Evolutionary conservation across 2,797 vertebrate genomes (phyloP), one percentile per base, ranked within the genome.

Genomic region (Synanceia verrucosa): DNA sequence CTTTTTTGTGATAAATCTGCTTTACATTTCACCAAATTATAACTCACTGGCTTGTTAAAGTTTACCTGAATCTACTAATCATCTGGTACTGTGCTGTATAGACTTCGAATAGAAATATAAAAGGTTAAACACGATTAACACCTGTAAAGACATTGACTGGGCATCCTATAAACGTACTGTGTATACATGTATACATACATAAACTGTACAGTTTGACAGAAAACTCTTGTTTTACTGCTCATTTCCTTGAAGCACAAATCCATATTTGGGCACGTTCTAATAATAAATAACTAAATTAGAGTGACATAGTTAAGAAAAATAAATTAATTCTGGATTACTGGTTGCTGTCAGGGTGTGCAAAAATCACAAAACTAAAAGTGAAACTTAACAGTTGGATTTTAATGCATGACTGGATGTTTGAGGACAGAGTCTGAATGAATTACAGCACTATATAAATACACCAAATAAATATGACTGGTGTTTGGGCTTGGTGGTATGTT

Each of bases 241-340:
- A 29, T 44, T 52, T 48, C 21, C 23, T 47, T 10, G 39, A 82
- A 65, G 23, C 6, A 70, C 3, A 64, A 71, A 70, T 65, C 62
- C 65, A 74, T 78, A 78, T 79, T 78, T 82, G 70, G 77, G 73
- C 16, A 70, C 67, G 24, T 43, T 80, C 6, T 28, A 63, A 44
- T 43, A 63, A 18, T 33, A 16, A 73, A 9, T 55, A 9, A 66
- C 68, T 39, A 60, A 34, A 70, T 3, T 46, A 13, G 57, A 2
- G 36, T 4, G 7, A 23, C 74, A 41, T 24, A 41, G 58, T 23
- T 4, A 41, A 66, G 51, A 59, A 71, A 63, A 83, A 76, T 57
- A 84, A 82, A 78, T 74, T 2, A 46, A 47, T 51, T 75, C 18
- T 60, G 12, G 68, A 62, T 44, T 33, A 47, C 23, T 73, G 66